Evolutionary conservation across 2,113 vertebrate genomes (phyloP), one percentile per base, ranked within the genome.

Genomic region (Polypterus bichir): DNA sequence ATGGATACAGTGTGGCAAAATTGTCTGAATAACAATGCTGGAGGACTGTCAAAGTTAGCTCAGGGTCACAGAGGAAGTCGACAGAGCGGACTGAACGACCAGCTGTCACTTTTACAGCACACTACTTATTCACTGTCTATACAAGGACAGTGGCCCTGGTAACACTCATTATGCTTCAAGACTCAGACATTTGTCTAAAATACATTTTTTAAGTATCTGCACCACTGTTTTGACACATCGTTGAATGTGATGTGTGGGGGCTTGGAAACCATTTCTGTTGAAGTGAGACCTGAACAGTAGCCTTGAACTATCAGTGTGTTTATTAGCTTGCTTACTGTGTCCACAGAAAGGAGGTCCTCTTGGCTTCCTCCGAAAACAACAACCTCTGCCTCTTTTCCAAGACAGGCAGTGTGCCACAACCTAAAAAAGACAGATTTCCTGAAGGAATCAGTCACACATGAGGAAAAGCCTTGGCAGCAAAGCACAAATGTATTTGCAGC

Each of bases 311-410:
- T 7, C 47, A 60, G 44, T 46, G 8, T 47, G 46, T n/a, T 48
- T 47, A n/a, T 4, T 49, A 10, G 27, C 60, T 65, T 75, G 84
- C 90, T 86, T 69, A 97, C 93, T n/a, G 85, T 91, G 79, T 97
- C 92, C 61, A 92, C 82, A 44, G 90, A 89, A 49, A 94, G 88
- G 70, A 97, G 78, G 76, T 92, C 89, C 75, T 97, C 92, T 73
- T 92, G 96, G 73, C 94, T 96, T 66, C 94, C 94, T 67, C 93
- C 92, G 72, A 97, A 97, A 70, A 97, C 92, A 76, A 97, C 81
- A 66, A 97, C 89, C 69, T 97, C 93, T 65, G 82, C 86, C 71
- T 97, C 92, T 75, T 86, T 92, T 27, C 89, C 89, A 3, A 82
- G 75, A 73, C 89, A 93, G 5, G 92, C 91, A 4, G 89, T 92